Evolutionary conservation across 2,113 vertebrate genomes (phyloP), one percentile per base, ranked within the genome.

Genomic region (Centropus unirufus): DNA sequence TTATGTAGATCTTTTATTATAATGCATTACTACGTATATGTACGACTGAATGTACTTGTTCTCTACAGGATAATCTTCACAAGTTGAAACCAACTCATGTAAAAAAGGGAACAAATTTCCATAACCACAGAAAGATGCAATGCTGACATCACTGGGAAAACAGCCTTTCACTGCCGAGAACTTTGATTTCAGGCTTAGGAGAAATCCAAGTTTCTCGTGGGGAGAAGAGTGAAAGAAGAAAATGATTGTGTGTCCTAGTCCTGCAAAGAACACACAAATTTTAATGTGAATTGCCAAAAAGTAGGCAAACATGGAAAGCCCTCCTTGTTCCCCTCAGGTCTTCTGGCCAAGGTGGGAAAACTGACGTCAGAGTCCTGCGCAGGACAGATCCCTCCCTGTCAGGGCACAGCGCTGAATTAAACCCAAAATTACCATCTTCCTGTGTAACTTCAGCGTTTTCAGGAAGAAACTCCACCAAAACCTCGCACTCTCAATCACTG

Each of bases 371-470:
- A 94, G 47, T 49, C 44, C 87, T 40, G 59, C 4, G 3, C 3
- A 8, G 75, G 52, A 68, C 1, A 52, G 58, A 83, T 85, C 29
- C 54, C 20, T 22, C 63, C 34, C 21, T 1, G 2, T 46, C 64
- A 78, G 66, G 79, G 76, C 75, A 92, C 0, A 0, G 39, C 26
- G 55, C 44, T 78, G 72, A 92, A 62, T 63, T 76, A 77, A 86
- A 86, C 29, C 67, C 68, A 72, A 86, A 94, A 95, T 74, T 91
- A 93, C 87, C 68, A 88, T 88, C 90, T 96, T 90, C 93, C 92
- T 92, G 85, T 67, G 93, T 83, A 94, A 92, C 86, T 94, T 64
- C 24, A 70, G 90, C 63, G 86, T 83, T 94, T 93, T 86, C 75
- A 64, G 87, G 90, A 95, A 88, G 63, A 74, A 16, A 30, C 30